Evolutionary conservation across 2,888 invertebrate genomes (phyloP).

Genomic region (Sericinus montela): DNA sequence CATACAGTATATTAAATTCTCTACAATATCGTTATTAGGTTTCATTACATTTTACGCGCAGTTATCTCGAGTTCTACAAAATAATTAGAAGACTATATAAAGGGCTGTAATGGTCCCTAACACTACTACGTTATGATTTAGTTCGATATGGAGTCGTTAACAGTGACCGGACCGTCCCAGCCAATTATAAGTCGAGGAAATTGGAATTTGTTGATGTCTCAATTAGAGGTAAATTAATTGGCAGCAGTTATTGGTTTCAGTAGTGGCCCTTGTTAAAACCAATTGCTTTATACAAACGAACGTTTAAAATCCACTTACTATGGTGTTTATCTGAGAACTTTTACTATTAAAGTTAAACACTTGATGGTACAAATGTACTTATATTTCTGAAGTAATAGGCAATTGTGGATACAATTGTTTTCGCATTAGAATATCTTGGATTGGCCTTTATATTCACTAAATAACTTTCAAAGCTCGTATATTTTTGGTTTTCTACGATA

Average conservation of each 20-base stretch:
- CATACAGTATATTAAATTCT: not conserved
- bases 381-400: too few species aligned
- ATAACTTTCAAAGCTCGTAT: too few species aligned
- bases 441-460: too few species aligned
- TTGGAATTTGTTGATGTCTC: conserved; percentile 2
- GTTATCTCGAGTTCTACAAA: not conserved
- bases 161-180: conserved; percentile 1
- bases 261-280: not conserved
- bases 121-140: not conserved
- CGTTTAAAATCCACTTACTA: not conserved
- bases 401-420: too few species aligned
- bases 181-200: conserved; percentile 2
- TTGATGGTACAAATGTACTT: too few species aligned
- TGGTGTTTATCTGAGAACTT: too few species aligned
- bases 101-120: not conserved
- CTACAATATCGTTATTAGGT: not conserved
- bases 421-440: too few species aligned
- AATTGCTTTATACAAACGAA: not conserved
- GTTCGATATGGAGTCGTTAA: conserved; percentile 4
- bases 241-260: not conserved
- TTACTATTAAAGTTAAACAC: too few species aligned
- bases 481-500: too few species aligned
- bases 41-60: conserved; percentile 7
- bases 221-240: conserved; percentile 8
- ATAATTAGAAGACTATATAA: conserved; percentile 6